Evolutionary conservation across 2,797 vertebrate genomes (phyloP), one percentile per base, ranked within the genome.

Genomic region (Lutjanus argentimaculatus): DNA sequence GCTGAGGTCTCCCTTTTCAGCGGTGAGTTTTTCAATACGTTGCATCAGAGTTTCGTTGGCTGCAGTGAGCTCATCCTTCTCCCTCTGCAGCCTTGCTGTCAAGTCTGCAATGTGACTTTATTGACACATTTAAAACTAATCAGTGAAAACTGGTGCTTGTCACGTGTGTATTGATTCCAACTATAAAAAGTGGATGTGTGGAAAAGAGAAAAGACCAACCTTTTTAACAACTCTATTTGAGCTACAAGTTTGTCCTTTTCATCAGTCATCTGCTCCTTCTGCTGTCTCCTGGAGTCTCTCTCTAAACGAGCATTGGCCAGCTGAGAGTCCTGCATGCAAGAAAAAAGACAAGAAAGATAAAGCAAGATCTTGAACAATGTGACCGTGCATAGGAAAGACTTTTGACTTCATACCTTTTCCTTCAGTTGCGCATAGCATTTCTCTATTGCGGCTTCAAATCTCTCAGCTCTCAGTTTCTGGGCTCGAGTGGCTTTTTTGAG

Each of bases 401-500:
- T 69, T 64, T 56, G 19, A 64, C 25, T 13, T 85, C 75, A 75
- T 79, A 97, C 97, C 93, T 94, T 95, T 74, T 97, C 95, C 87
- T 68, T 96, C 74, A 97, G 64, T 87, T 95, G 95, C 40, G 85
- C 85, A 3, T 93, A 94, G 73, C 96, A 92, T 78, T 93, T 95
- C 86, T 96, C 95, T 61, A 96, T 77, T 14, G 94, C 90, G 16
- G 90, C 91, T 87, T 97, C 96, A 30, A 97, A 96, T 61, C 13
- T 61, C 52, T 95, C 90, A 5, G 96, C 95, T 91, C 96, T 95
- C 67, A 88, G 90, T 87, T 95, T 97, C 78, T 97, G 97, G 40
- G 92, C 95, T 69, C 88, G 91, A 0, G 94, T 86, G 11, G 96
- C 96, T 90, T 96, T 97, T 92, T 94, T 96, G n/a, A 99, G 91